Evolutionary conservation across 2,888 invertebrate species (phyloP).

Genomic region (Eurytoma californica): DNA sequence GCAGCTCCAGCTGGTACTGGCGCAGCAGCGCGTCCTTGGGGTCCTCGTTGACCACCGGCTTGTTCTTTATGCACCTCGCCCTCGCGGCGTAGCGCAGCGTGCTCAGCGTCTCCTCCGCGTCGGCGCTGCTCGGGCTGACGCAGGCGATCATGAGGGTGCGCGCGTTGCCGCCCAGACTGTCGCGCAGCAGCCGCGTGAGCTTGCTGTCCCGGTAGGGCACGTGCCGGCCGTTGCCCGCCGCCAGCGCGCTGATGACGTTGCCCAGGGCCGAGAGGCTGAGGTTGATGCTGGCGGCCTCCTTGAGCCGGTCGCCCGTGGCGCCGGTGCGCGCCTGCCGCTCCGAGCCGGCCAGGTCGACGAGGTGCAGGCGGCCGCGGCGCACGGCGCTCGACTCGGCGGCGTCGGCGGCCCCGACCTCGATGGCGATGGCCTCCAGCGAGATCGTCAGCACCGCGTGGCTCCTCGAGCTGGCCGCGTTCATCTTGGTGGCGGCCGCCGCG

Average conservation of each 20-base stretch:
- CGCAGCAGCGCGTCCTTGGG: slow-evolving; percentile 91
- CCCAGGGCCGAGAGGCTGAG: slow-evolving; percentile 90
- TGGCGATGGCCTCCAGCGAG: slow-evolving; percentile 86
- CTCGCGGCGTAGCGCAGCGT: slow-evolving; percentile 89
- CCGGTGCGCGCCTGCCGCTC: slow-evolving; percentile 90
- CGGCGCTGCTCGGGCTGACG: slow-evolving; percentile 87
- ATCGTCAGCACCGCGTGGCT: slow-evolving; percentile 93
- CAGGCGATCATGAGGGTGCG: slow-evolving; percentile 93
- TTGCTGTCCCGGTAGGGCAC: slow-evolving; percentile 89
- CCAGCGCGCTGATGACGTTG: slow-evolving; percentile 92
- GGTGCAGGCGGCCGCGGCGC: slow-evolving; percentile 85
- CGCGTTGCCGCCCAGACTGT: slow-evolving; percentile 91
- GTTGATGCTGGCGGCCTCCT: slow-evolving; percentile 94
- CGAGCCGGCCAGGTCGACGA: slow-evolving; percentile 93
- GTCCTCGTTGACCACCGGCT: slow-evolving; percentile 91
- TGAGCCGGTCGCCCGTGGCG: slow-evolving; percentile 89
- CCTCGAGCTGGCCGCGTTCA: slow-evolving; percentile 91
- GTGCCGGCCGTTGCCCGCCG: slow-evolving; percentile 84
- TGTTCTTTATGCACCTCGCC: slow-evolving; percentile 91
- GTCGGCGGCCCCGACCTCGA: slow-evolving; percentile 70
- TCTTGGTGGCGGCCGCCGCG: slow-evolving; percentile 89
- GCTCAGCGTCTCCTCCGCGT: slow-evolving; percentile 89
- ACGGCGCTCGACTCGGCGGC: slow-evolving; percentile 74
- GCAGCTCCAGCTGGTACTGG: slow-evolving; percentile 90
- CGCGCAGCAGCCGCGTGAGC: slow-evolving; percentile 86